phyloP scores from a whole-genome alignment of 2,797 vertebrate genomes.

The Mus spretus region DNA sequence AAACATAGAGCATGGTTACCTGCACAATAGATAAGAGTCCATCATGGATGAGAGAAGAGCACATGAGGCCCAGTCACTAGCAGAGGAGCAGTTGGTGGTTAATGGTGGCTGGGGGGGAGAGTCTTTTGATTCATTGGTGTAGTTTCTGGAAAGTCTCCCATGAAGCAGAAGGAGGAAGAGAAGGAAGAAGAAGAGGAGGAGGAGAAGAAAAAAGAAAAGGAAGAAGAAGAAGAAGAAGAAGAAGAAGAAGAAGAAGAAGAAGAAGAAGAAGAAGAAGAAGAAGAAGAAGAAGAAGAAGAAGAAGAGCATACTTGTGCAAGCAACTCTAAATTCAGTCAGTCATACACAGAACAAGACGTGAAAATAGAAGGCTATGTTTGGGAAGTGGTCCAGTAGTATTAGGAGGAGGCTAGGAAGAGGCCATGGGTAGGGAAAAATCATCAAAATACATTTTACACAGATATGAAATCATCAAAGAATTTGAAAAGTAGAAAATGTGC shows the following conservation, averaged over 20 bases:
- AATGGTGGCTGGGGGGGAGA: not conserved
- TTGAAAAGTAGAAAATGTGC: not conserved
- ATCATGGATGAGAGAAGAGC: not conserved
- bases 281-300: not conserved
- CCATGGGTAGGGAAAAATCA: not conserved
- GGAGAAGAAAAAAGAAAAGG: fast-evolving
- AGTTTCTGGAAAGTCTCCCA: not conserved
- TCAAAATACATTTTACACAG: not conserved
- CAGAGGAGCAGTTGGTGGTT: not conserved
- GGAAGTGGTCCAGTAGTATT: not conserved
- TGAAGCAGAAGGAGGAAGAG: not conserved
- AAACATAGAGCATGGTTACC: not conserved
- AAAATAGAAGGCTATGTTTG: too few species aligned
- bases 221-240: too few species aligned
- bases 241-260: too few species aligned
- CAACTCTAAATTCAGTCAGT: not conserved
- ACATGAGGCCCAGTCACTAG: not conserved
- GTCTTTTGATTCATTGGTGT: not conserved
- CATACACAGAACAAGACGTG: not conserved
- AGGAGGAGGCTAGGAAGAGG: not conserved
- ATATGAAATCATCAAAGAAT: not conserved
- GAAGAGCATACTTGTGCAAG: not conserved
- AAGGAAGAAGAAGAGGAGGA: fast-evolving
- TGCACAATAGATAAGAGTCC: not conserved
- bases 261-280: fast-evolving